Evolutionary conservation across 2,113 vertebrate genomes (phyloP), one percentile per base, ranked within the genome.

Genomic region (Notarius lentiginosus): DNA sequence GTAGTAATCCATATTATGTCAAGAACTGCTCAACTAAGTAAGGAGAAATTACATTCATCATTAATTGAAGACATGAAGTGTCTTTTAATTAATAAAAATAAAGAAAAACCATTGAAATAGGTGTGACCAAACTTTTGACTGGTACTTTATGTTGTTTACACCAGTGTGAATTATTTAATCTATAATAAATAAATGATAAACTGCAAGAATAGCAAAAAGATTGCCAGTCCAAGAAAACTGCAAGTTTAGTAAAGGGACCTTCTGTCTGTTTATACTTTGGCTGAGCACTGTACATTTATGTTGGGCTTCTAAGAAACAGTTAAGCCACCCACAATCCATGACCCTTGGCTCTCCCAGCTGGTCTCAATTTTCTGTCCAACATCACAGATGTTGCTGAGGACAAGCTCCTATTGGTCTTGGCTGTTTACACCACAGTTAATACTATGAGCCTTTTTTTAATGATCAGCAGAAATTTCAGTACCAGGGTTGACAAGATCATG

Each of bases 351-450:
- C 24, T 81, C 22, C 65, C 77, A 81, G 65, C 51, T 80, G 65
- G 51, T 47, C 84, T 80, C 63, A 79, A 17, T 82, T 81, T 70
- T 68, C 65, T 72, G 65, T 81, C 85, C 85, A 81, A n/a, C 20
- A 47, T n/a, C 53, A 49, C 77, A 81, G 85, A 66, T 58, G 76
- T 70, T 68, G 27, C 60, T 79, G 61, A 86, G 66, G 41, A 61
- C 72, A 51, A 65, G 34, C 30, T 86, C 56, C 34, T 86, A 56
- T n/a, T 41, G 15, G 85, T 14, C 61, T 73, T 84, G 83, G 70
- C 70, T n/a, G 11, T 66, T 72, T 70, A 49, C 76, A 81, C 63
- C 30, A 68, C 14, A 49, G 65, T 27, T 72, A 70, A 72, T 58
- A 15, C 53, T 55, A 5, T 53, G 4, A 79, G 1, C 24, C 76